A percentile compares a stretch with the other conserved stretches of the same genome.
These are phyloP conservation scores for Puffinus mauretanicus DNA, from an alignment of 2,113 vertebrate species.

Conservation along the genomic window DNA sequence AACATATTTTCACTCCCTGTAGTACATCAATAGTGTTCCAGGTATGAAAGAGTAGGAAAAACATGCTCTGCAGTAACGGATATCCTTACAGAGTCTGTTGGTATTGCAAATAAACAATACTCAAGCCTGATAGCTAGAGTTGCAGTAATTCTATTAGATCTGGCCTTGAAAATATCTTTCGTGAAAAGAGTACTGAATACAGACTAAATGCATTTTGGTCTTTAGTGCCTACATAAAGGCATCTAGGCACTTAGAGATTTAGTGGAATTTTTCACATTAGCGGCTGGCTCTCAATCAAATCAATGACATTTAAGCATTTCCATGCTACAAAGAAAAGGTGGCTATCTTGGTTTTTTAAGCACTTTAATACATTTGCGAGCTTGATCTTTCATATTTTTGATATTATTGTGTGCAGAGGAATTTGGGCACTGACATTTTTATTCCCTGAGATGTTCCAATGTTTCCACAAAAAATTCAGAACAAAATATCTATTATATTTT, in stretches of 20 bases:
- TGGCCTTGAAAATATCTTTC: neutral
- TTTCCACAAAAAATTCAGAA: neutral
- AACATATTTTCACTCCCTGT: neutral
- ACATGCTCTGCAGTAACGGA: accelerated
- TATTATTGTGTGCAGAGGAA: neutral
- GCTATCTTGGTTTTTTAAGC: neutral
- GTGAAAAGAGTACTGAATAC: neutral
- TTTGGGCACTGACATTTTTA: neutral
- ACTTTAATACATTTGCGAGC: neutral
- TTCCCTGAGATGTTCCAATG: neutral
- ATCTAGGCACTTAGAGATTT: neutral
- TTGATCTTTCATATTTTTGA: neutral
- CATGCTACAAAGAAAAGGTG: neutral
- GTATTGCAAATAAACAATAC: neutral
- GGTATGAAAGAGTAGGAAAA: neutral
- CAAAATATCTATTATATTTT: neutral
- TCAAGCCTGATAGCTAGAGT: neutral
- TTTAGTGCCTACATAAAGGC: neutral
- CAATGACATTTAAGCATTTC: neutral
- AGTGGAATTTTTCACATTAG: constrained; percentile 5
- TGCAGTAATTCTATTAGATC: neutral
- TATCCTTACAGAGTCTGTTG: neutral
- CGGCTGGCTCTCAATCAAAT: neutral
- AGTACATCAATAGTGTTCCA: neutral
- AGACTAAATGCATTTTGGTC: neutral